Conservation (phyloP, 2,113 vertebrate species). For the Gadus chalcogrammus region DNA sequence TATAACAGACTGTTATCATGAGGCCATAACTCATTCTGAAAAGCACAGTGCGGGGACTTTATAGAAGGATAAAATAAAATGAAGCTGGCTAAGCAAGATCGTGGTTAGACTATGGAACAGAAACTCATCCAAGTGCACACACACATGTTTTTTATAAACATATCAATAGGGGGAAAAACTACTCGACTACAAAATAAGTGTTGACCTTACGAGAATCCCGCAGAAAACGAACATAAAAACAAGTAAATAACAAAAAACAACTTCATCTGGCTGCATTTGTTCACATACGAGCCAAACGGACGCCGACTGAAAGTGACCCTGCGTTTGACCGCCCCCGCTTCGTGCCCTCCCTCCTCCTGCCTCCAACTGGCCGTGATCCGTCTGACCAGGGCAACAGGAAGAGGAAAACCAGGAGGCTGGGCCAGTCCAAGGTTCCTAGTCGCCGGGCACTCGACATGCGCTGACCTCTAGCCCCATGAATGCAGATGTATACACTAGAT, state of each 20-base stretch:
- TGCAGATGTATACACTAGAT: constrained; percentile 53
- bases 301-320: background rate
- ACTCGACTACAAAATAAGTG: background rate
- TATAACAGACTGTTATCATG: too few relatives aligned
- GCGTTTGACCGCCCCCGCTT: constrained; percentile 18
- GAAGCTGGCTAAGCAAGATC: constrained; percentile 40
- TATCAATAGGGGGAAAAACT: background rate
- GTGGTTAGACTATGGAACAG: constrained; percentile 40
- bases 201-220: constrained; percentile 6
- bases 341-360: constrained; percentile 30
- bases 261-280: constrained; percentile 10
- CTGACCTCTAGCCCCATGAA: constrained; percentile 57
- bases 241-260: constrained; percentile 4
- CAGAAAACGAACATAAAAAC: constrained; percentile 19
- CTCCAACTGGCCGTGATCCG: constrained; percentile 46
- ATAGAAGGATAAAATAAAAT: constrained; percentile 36
- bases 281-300: constrained; percentile 7
- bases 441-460: constrained; percentile 35
- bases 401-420: constrained; percentile 52
- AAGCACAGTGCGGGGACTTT: constrained; percentile 28
- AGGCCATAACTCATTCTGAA: too few relatives aligned
- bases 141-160: constrained; percentile 28
- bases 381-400: constrained; percentile 59
- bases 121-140: constrained; percentile 37
- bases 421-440: constrained; percentile 51